A percentile compares a stretch with the other conserved stretches of the same genome.
Conservation (phyloP, 2,797 vertebrate species). For the Oryzias sinensis region DNA sequence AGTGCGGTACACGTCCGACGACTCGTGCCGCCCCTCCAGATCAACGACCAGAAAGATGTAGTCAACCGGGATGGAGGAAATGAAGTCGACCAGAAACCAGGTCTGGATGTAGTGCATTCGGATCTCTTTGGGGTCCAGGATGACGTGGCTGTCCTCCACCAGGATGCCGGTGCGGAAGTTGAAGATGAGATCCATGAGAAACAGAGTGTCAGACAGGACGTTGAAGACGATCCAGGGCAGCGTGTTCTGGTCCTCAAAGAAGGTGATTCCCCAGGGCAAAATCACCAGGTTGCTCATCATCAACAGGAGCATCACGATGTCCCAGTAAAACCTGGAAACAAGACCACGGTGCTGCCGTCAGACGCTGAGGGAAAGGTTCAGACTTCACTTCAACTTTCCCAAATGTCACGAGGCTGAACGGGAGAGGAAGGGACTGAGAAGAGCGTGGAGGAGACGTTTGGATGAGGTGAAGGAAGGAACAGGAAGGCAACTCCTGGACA, state of each 20-base stretch:
- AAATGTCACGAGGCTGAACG: too few species aligned
- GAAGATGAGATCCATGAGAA: conserved; percentile 91
- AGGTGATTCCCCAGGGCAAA: conserved; percentile 96
- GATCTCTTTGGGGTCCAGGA: conserved; percentile 90
- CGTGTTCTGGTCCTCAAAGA: conserved; percentile 97
- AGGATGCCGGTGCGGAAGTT: conserved; percentile 96
- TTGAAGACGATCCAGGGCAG: conserved; percentile 94
- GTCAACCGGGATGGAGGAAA: conserved; percentile 97
- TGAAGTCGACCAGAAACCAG: conserved; percentile 94
- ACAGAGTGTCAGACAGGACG: conserved; percentile 94
- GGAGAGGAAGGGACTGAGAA: too few species aligned
- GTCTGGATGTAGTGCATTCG: conserved; percentile 89
- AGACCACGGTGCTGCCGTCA: not conserved
- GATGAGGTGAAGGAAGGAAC: too few species aligned
- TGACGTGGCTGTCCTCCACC: conserved; percentile 91
- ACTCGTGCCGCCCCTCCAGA: conserved; percentile 86
- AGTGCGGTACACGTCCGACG: conserved; percentile 93
- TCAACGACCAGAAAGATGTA: conserved; percentile 94
- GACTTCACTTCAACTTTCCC: not conserved
- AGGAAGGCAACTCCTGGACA: too few species aligned
- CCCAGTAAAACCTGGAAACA: conserved; percentile 93
- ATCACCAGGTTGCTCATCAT: conserved; percentile 99
- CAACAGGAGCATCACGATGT: conserved; percentile 93
- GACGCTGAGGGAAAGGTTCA: not conserved
- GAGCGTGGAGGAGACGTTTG: too few species aligned